A percentile compares a stretch with the other conserved stretches of the same genome.
phyloP scores from a whole-genome alignment of 2,888 invertebrate genomes.

The Apoda limacodes region DNA sequence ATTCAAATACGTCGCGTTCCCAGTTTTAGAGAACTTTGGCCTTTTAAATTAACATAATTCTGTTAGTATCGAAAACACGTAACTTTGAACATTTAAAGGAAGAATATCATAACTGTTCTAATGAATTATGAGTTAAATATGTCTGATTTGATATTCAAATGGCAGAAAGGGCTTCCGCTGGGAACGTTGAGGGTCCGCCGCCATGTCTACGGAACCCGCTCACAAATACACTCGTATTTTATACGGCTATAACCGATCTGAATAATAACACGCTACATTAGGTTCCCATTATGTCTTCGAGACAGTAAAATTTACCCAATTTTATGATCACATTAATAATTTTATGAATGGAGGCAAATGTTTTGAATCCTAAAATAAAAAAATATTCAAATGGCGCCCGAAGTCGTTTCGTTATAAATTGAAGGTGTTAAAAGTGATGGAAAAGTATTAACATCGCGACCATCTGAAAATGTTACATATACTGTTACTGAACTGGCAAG shows the following conservation, averaged over 20 bases:
- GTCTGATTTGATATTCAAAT: constrained; percentile 69
- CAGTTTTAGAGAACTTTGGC: constrained; percentile 35
- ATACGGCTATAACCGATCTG: constrained; percentile 66
- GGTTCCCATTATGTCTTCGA: constrained; percentile 69
- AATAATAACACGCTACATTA: constrained; percentile 71
- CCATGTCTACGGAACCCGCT: constrained; percentile 28
- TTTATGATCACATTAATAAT: constrained; percentile 70
- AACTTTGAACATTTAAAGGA: constrained; percentile 43
- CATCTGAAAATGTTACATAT: too few relatives aligned
- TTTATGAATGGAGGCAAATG: constrained; percentile 68
- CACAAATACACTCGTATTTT: constrained; percentile 57
- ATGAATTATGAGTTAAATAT: constrained; percentile 62
- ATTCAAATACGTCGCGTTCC: constrained; percentile 21
- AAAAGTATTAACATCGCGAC: constrained; percentile 22
- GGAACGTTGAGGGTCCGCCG: constrained; percentile 34
- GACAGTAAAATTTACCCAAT: constrained; percentile 70
- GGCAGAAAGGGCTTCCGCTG: constrained; percentile 59
- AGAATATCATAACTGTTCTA: constrained; percentile 64
- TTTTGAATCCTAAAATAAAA: constrained; percentile 57
- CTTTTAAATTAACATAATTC: constrained; percentile 39
- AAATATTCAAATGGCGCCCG: constrained; percentile 38
- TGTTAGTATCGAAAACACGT: constrained; percentile 49
- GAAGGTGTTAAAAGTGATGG: constrained; percentile 45
- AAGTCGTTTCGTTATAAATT: constrained; percentile 44
- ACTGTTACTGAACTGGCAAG: too few relatives aligned